Conservation (phyloP, 2,113 vertebrate genomes). For the Maccullochella peelii region DNA sequence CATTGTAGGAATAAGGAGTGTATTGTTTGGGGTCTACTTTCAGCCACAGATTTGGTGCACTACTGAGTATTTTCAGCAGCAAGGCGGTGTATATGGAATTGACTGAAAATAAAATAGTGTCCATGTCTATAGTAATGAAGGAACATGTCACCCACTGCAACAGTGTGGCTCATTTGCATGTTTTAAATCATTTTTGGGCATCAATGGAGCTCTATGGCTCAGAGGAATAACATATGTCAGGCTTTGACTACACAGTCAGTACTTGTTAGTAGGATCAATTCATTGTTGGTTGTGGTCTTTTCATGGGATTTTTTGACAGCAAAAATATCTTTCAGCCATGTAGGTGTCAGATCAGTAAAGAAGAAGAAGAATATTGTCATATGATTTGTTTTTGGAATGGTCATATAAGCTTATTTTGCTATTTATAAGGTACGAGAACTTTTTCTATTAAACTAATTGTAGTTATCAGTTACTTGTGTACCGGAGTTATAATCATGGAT, state of each 20-base stretch:
- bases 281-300: not conserved
- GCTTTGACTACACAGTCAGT: not conserved
- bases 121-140: not conserved
- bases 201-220: not conserved
- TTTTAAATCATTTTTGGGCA: not conserved
- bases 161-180: not conserved
- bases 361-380: not conserved
- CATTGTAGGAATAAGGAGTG: not conserved
- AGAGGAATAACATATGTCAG: not conserved
- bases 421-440: not conserved
- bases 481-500: not conserved
- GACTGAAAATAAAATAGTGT: not conserved
- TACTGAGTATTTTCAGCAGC: not conserved
- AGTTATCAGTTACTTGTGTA: not conserved
- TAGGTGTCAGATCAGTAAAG: too few species aligned
- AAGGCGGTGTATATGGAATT: not conserved
- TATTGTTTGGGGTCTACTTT: not conserved
- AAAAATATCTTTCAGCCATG: not conserved
- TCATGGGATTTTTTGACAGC: not conserved
- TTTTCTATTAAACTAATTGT: not conserved
- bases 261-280: not conserved
- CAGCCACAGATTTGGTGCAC: not conserved
- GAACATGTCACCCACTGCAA: not conserved
- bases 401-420: not conserved
- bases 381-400: not conserved